Base-by-base conservation (phyloP, 2,797 vertebrate genomes). In the Manis javanica region DNA sequence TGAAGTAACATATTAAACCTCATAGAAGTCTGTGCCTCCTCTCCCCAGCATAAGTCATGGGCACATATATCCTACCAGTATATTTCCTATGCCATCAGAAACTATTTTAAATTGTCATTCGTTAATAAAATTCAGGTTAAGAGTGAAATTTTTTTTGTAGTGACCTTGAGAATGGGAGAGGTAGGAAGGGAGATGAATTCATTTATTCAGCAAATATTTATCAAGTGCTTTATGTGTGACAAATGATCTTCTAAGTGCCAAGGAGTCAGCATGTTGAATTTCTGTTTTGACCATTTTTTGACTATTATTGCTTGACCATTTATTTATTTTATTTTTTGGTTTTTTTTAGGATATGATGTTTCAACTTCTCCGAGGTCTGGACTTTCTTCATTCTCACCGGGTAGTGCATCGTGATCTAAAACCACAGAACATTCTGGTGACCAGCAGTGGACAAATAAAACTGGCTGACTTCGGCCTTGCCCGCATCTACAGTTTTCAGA, bases 401-500 rank as follows among this genome's bases (percentile, higher is more conserved):
- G 99, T 99, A 86, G 99, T 99, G 95, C 99, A 99, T 98, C 99
- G 99, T 82, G 99, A 99, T 98, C 99, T 99, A 95, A 99, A 99
- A 97, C 99, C 99, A 72, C 99, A 99, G 97, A 99, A 99, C 82
- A 99, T 99, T 98, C 99, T 99, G 97, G 99, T 99, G 94, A 99
- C 99, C 98, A 99, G 99, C 96, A 99, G 96, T 0, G 99, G 99
- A 96, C 99, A 99, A 98, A 99, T 99, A 98, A 99, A 99, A 96
- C 98, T 99, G 97, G 99, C 99, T 12, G 99, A 99, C 98, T 99
- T 99, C 15, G 99, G 99, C 92, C 99, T 99, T 63, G 99, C 99
- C 34, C 99, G 99, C 95, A 99, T 99, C 99, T 99, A 99, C 99
- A 99, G 99, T 98, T 99, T 99, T 98, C 99, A 99, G 98, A 99